These are phyloP conservation scores for Chaetodon auriga DNA, from an alignment of 2,113 vertebrate genomes.

Conservation along the genomic window DNA sequence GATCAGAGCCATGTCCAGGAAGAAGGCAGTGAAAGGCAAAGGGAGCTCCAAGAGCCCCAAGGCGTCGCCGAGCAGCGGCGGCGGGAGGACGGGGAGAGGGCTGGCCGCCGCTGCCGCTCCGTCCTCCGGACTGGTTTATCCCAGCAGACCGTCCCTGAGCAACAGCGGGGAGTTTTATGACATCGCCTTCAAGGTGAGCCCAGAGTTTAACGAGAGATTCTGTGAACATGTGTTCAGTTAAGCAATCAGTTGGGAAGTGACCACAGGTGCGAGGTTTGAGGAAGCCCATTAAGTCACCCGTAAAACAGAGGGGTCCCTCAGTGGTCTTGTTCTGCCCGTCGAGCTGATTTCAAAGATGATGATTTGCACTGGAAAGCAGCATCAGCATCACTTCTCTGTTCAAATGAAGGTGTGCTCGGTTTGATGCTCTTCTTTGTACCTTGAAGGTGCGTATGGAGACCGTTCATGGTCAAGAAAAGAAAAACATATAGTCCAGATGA, in stretches of 20 bases:
- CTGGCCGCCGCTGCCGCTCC: conserved; percentile 73
- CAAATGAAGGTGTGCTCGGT: background rate
- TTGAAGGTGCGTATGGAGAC: background rate
- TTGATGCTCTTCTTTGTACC: background rate
- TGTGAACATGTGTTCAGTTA: background rate
- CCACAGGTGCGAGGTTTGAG: background rate
- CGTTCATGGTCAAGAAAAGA: background rate
- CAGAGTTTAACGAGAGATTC: background rate
- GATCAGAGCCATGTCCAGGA: conserved; percentile 87
- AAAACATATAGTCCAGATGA: background rate
- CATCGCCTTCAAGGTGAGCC: conserved; percentile 92
- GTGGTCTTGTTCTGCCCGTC: too few species aligned
- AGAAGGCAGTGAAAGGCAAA: conserved; percentile 87
- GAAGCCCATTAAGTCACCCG: too few species aligned
- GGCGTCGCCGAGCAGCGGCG: conserved; percentile 70
- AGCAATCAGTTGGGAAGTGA: background rate
- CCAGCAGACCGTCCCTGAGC: conserved; percentile 88
- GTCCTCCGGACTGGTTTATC: conserved; percentile 83
- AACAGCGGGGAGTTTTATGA: conserved; percentile 93
- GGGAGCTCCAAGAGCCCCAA: conserved; percentile 80
- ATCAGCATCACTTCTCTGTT: too few species aligned
- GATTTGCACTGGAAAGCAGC: background rate
- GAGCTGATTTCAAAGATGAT: background rate
- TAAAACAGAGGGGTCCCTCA: background rate
- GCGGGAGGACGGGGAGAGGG: conserved; percentile 70